Evolutionary conservation across 2,797 vertebrate species (phyloP).

Genomic region (Mareca penelope): DNA sequence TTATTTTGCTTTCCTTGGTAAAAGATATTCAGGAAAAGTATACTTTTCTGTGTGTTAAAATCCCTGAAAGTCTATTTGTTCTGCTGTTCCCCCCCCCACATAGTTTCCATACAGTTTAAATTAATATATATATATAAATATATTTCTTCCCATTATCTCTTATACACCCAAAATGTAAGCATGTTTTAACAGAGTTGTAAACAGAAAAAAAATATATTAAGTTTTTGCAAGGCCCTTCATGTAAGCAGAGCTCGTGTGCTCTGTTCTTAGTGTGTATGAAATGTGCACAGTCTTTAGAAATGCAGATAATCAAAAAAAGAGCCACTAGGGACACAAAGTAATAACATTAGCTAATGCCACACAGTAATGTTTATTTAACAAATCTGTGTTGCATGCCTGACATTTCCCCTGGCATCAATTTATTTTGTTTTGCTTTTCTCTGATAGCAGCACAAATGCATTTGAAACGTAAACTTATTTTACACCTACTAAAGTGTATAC

Average conservation of each 20-base stretch:
- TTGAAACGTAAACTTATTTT: conserved; percentile 73
- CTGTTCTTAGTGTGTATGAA: conserved; percentile 9
- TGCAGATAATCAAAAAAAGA: conserved; percentile 67
- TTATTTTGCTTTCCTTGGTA: not conserved
- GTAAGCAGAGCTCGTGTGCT: not conserved
- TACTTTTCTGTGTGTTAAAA: not conserved
- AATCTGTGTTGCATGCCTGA: conserved; percentile 63
- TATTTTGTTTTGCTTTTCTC: conserved; percentile 72
- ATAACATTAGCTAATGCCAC: conserved; percentile 67
- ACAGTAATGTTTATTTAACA: conserved; percentile 74
- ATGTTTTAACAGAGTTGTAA: not conserved
- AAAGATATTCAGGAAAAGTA: not conserved
- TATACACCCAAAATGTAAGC: not conserved
- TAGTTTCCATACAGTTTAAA: not conserved
- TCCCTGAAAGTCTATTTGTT: not conserved
- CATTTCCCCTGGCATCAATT: conserved; percentile 71
- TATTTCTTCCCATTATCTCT: not conserved
- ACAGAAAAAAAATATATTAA: not conserved
- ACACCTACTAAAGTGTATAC: conserved; percentile 55
- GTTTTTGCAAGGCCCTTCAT: not conserved
- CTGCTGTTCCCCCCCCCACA: not conserved
- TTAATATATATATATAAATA: too few relatives aligned
- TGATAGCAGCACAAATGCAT: conserved; percentile 51
- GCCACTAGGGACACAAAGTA: conserved; percentile 60
- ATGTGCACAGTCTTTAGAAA: conserved; percentile 50